Conservation (phyloP, 1,140 invertebrate genomes). For the Metopolophium dirhodum region DNA sequence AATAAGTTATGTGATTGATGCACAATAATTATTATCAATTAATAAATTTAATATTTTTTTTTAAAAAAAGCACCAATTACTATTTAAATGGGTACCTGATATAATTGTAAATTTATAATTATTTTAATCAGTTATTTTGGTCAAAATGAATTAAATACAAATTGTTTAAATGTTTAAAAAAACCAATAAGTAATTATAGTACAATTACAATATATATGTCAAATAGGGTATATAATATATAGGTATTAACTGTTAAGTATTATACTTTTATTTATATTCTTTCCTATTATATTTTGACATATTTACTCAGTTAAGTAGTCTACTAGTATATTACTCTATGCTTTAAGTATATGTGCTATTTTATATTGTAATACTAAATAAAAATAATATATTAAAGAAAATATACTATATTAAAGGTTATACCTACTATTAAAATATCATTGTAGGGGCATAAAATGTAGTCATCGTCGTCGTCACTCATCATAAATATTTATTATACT, state of each 20-base stretch:
- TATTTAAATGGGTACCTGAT: not conserved
- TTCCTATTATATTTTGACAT: not conserved
- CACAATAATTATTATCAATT: too few relatives aligned
- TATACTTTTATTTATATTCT: not conserved
- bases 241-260: not conserved
- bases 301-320: not conserved
- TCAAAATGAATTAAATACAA: not conserved
- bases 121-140: not conserved
- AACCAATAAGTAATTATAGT: too few relatives aligned
- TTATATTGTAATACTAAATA: not conserved
- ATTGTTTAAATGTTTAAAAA: too few relatives aligned
- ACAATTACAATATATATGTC: not conserved
- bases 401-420: not conserved
- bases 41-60: not conserved
- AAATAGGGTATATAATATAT: not conserved
- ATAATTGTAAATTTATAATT: too few relatives aligned
- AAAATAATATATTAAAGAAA: not conserved
- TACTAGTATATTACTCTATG: not conserved
- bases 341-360: not conserved
- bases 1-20: too few relatives aligned
- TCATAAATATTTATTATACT: slow-evolving; percentile 43
- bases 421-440: not conserved
- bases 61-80: not conserved
- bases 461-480: not conserved
- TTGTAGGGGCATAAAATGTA: not conserved